Conservation (phyloP, 2,797 vertebrate species). For the Cygnus olor region DNA sequence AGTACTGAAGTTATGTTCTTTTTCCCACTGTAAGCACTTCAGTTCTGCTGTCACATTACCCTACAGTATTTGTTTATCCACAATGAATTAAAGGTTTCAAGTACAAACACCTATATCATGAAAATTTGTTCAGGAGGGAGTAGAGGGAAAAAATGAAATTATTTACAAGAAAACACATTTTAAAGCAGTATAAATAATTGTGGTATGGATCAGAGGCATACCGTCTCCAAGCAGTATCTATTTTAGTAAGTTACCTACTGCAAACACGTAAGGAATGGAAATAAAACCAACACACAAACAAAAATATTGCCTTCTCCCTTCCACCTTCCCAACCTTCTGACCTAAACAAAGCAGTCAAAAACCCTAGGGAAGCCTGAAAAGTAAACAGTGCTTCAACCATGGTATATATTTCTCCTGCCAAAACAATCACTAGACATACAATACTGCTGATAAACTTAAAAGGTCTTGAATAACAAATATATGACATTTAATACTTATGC, state of each 20-base stretch:
- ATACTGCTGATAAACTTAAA: neutral
- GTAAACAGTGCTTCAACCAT: neutral
- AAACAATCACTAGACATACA: neutral
- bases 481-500: neutral
- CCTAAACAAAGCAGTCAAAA: neutral
- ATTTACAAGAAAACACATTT: neutral
- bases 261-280: neutral
- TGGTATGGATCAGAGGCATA: neutral
- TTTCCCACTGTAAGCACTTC: neutral
- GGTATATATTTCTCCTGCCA: neutral
- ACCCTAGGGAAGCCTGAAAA: neutral
- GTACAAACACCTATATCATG: neutral
- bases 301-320: neutral
- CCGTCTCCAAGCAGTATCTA: neutral
- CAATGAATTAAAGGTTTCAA: neutral
- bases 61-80: neutral
- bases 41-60: rapidly evolving
- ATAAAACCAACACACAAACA: neutral
- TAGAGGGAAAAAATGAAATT: neutral
- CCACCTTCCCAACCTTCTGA: neutral
- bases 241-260: neutral
- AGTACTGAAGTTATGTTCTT: neutral
- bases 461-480: neutral
- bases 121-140: neutral
- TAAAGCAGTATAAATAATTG: neutral